Evolutionary conservation across 2,113 vertebrate species (phyloP), one percentile per base, ranked within the genome.

Genomic region (Fulica atra): DNA sequence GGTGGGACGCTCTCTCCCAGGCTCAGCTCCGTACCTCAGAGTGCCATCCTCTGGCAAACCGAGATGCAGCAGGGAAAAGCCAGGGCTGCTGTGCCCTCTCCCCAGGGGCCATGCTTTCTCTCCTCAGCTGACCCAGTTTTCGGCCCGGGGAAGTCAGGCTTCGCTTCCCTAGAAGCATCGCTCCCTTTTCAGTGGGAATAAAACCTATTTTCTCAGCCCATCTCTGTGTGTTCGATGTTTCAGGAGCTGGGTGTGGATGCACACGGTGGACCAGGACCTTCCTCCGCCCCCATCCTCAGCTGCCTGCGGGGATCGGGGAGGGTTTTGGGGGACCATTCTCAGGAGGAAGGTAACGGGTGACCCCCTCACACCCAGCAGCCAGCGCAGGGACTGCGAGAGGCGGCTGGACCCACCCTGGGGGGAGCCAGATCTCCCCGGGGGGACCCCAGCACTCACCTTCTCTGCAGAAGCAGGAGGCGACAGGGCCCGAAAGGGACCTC

Each of bases 271-370:
- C 11, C 44, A 48, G 91, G 61, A 31, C 28, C 42, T 76, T 38
- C 35, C n/a, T n/a, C n/a, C n/a, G n/a, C n/a, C n/a, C 57, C 24
- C 16, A 0, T 38, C n/a, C 70, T 35, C 68, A 33, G 50, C 80
- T 28, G 20, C 36, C 74, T 38, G 16, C 53, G 31, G 64, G 28
- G 50, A 7, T 2, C 9, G 13, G 29, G 20, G 73, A 48, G 17
- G 33, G 17, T 77, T 56, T 36, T 5, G 53, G 23, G 48, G 33
- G 3, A 25, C 38, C 16, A 28, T 79, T 33, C 36, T 36, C 28
- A 0, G 66, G n/a, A 31, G 6, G 24, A 36, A 59, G 48, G 66
- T n/a, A 2, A 3, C 0, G 3, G 76, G 36, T 79, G 6, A 21
- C 25, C 11, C 26, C 29, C 56, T 31, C 35, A 13, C 54, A 15